phyloP scores from a whole-genome alignment of 2,888 invertebrate species.

The Gandaritis pyraliata region DNA sequence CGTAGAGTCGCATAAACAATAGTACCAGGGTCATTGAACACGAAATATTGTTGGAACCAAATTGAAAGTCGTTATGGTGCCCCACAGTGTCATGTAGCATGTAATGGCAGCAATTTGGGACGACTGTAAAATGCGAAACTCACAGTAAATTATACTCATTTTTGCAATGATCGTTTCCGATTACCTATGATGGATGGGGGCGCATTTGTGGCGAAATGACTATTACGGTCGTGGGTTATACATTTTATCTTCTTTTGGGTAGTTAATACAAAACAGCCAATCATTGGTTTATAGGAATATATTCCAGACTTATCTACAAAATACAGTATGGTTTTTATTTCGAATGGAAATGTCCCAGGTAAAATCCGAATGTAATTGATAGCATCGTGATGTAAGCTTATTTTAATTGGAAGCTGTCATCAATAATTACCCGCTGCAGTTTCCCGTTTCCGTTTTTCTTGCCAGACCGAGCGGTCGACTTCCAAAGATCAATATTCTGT shows the following conservation, averaged over 20 bases:
- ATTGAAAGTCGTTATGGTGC: slow-evolving; percentile 63
- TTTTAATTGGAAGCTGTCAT: slow-evolving; percentile 13
- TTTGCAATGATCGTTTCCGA: slow-evolving; percentile 79
- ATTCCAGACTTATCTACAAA: slow-evolving; percentile 25
- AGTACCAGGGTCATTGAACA: slow-evolving; percentile 45
- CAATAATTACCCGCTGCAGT: slow-evolving; percentile 47
- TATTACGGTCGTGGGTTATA: slow-evolving; percentile 54
- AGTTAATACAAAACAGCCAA: slow-evolving; percentile 21
- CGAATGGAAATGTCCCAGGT: too few species aligned
- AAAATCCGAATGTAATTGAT: too few species aligned
- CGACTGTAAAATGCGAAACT: slow-evolving; percentile 71
- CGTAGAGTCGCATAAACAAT: slow-evolving; percentile 40
- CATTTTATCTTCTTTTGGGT: slow-evolving; percentile 41
- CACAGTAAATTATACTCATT: slow-evolving; percentile 77
- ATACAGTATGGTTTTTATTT: slow-evolving; percentile 30
- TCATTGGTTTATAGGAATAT: slow-evolving; percentile 43
- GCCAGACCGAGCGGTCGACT: slow-evolving; percentile 56
- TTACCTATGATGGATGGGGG: slow-evolving; percentile 73
- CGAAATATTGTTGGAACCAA: slow-evolving; percentile 53
- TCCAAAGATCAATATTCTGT: slow-evolving; percentile 73
- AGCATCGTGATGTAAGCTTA: too few species aligned
- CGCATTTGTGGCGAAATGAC: slow-evolving; percentile 59
- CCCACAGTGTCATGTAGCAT: slow-evolving; percentile 68
- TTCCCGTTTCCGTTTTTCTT: slow-evolving; percentile 60
- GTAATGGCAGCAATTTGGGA: slow-evolving; percentile 75